Percentiles rank a stretch among this genome's conserved stretches.
Conservation (phyloP, 2,888 invertebrate genomes). For the Tubulanus polymorphus region DNA sequence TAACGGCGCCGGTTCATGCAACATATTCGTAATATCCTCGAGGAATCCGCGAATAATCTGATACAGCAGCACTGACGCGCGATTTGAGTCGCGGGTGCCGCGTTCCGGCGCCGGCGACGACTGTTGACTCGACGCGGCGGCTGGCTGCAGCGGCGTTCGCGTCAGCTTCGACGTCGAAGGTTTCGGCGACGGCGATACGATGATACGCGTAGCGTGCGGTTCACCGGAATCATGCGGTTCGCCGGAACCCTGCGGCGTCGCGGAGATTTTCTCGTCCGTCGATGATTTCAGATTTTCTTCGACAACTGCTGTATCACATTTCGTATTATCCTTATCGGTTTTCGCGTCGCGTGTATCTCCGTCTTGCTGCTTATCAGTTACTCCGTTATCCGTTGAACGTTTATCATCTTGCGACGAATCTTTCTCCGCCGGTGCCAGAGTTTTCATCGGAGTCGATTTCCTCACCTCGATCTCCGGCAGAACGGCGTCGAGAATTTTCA, state of each 20-base stretch:
- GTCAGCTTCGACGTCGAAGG: neutral
- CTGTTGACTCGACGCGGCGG: neutral
- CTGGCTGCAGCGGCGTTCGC: neutral
- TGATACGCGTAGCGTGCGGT: neutral
- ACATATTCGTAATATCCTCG: neutral
- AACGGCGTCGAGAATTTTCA: conserved; percentile 39
- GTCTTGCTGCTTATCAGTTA: neutral
- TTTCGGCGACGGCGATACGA: neutral
- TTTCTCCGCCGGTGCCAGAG: too few species aligned
- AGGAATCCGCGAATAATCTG: neutral
- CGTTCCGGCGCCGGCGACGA: neutral
- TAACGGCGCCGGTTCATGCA: too few species aligned
- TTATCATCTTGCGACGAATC: too few species aligned
- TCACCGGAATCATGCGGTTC: too few species aligned
- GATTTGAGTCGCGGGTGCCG: neutral
- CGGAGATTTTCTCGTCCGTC: too few species aligned
- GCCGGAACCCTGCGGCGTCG: too few species aligned
- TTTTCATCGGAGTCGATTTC: too few species aligned
- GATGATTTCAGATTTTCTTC: conserved; percentile 1
- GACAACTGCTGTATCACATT: neutral
- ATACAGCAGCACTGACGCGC: neutral
- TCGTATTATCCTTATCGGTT: too few species aligned
- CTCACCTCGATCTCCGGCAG: conserved; percentile 24
- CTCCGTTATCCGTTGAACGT: too few species aligned
- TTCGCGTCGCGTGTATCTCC: neutral